Percentiles rank a stretch among this genome's conserved stretches.
Evolutionary conservation across 2,888 invertebrate genomes (phyloP).

Genomic region (Drosophila suboccidentalis): DNA sequence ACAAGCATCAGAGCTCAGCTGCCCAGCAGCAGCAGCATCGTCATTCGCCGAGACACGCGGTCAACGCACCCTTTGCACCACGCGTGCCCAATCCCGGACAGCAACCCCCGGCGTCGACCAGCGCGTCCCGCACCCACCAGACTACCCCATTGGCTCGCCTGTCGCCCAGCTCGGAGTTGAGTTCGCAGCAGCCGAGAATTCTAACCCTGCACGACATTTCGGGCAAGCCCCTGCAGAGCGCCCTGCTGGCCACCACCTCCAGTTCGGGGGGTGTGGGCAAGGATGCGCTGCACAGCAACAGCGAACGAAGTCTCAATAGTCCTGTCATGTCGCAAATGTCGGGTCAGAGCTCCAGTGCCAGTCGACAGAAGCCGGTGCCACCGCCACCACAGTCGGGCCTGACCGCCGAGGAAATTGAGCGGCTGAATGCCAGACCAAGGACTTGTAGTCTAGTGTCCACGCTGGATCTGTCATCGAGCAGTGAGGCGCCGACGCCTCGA

Average conservation of each 20-base stretch:
- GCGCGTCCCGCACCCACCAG: constrained; percentile 91
- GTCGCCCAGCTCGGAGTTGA: constrained; percentile 96
- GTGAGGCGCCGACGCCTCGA: constrained; percentile 92
- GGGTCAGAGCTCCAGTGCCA: constrained; percentile 93
- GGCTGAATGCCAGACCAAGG: constrained; percentile 94
- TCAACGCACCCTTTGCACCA: constrained; percentile 89
- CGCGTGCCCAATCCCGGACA: constrained; percentile 90
- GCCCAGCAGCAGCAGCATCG: constrained; percentile 91
- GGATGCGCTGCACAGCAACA: constrained; percentile 95
- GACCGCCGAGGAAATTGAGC: constrained; percentile 96
- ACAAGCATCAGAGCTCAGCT: constrained; percentile 90
- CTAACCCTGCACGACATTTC: constrained; percentile 97
- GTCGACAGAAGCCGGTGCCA: constrained; percentile 90
- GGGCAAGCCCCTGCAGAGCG: constrained; percentile 96
- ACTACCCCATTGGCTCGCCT: constrained; percentile 95
- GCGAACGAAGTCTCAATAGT: constrained; percentile 95
- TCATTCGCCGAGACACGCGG: constrained; percentile 90
- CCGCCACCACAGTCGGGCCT: constrained; percentile 92
- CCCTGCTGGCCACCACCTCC: constrained; percentile 94
- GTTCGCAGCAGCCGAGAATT: constrained; percentile 95
- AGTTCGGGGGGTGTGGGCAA: constrained; percentile 95
- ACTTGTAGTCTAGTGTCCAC: constrained; percentile 96
- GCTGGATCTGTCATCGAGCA: constrained; percentile 96
- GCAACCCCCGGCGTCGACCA: constrained; percentile 89
- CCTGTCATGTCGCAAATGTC: constrained; percentile 97